phyloP scores from a whole-genome alignment of 2,113 vertebrate species.

The Ondatra zibethicus region DNA sequence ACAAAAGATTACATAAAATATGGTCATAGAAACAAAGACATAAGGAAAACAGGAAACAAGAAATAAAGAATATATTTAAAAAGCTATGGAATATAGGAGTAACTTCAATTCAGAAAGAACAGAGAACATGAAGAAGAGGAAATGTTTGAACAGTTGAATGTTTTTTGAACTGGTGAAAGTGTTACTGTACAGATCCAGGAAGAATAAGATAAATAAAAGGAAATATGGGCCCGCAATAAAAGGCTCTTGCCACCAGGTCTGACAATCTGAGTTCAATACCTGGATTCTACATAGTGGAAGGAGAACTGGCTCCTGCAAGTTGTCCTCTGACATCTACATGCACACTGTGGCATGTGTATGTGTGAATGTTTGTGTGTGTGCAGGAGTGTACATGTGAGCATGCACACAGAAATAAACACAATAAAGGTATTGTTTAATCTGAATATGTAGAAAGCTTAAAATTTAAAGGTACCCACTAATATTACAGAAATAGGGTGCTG shows the following conservation, averaged over 20 bases:
- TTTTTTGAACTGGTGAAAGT: slow-evolving; percentile 59
- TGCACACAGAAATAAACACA: neutral
- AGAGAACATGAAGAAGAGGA: neutral
- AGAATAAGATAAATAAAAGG: slow-evolving; percentile 31
- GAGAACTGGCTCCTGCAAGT: neutral
- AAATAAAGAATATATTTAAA: neutral
- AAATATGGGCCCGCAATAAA: neutral
- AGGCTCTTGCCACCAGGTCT: neutral
- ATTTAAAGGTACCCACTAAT: slow-evolving; percentile 36
- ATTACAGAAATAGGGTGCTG: neutral
- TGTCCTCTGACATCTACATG: neutral
- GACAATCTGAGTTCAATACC: neutral
- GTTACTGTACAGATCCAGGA: neutral
- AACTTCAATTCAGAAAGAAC: slow-evolving; percentile 12
- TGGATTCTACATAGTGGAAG: neutral
- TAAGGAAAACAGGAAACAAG: slow-evolving; percentile 30
- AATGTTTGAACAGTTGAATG: neutral
- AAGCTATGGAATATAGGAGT: neutral
- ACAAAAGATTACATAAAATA: neutral
- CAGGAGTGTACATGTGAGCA: neutral
- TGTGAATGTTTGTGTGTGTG: neutral
- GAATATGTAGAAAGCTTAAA: slow-evolving; percentile 12
- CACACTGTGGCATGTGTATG: neutral
- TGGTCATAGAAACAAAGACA: slow-evolving; percentile 46
- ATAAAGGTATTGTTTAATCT: neutral